Base-by-base conservation (phyloP, 2,888 invertebrate genomes). In the Melinaea marsaeus region DNA sequence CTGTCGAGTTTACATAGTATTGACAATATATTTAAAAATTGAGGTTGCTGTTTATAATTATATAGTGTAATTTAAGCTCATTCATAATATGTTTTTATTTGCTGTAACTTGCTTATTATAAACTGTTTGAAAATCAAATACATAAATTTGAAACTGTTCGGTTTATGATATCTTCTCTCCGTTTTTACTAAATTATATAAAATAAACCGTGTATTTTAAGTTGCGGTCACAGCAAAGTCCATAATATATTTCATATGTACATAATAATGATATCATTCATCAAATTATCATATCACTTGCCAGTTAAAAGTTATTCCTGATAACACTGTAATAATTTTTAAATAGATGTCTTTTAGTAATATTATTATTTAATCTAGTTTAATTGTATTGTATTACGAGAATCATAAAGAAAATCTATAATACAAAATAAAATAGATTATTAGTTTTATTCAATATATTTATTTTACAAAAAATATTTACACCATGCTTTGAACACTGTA, bases 281-380 rank as follows among this genome's bases (percentile, higher is more conserved):
- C 62, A 66, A 66, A 73, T 66, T 81, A 88, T 92, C 93, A 93
- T 93, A 93, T 93, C 93, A 93, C 91, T 91, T 86, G 88, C 90
- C 91, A 90, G 84, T 89, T 91, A 83, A 85, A 83, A 81, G 76
- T 82, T 83, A 85, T 79, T 78, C 82, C 78, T 76, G 76, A 80
- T 76, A 77, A 74, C 76, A 70, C 83, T 79, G 80, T 84, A 84
- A 75, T 76, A 79, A 83, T 86, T 68, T 63, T 64, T 67, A 62
- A 64, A 62, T 64, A 69, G 64, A 65, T 60, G 57, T 69, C 64
- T 69, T 69, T 67, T 80, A 80, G 77, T 81, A 79, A 79, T 72
- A 69, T 72, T 68, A 73, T 70, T 66, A 71, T 76, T 86, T 76
- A 80, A 61, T 81, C 84, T 84, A 83, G 80, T 82, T 83, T 71